phyloP scores from a whole-genome alignment of 1,140 invertebrate species.

The Kradibia gibbosae region DNA sequence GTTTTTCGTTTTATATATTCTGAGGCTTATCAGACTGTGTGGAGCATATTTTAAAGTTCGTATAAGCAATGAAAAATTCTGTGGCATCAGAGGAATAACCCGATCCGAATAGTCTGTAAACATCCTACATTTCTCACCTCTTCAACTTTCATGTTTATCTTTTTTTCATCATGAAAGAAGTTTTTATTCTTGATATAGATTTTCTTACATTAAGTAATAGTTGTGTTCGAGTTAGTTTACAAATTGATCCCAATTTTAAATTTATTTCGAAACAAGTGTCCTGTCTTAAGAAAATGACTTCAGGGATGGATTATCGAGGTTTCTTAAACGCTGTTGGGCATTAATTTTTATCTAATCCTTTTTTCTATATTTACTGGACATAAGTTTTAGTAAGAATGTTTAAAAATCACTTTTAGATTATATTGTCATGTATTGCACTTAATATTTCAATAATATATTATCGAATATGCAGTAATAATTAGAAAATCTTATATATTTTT shows the following conservation, averaged over 20 bases:
- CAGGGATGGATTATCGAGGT: not conserved
- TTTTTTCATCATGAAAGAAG: not conserved
- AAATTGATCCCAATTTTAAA: not conserved
- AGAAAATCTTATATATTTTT: too few relatives aligned
- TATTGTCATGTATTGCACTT: not conserved
- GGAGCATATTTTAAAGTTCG: slow-evolving; percentile 27
- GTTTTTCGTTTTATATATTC: not conserved
- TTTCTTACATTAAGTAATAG: not conserved
- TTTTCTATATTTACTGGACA: not conserved
- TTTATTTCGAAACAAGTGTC: not conserved
- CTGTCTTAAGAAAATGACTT: not conserved
- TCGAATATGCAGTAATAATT: too few relatives aligned
- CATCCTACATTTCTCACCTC: slow-evolving; percentile 11
- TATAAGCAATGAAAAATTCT: not conserved
- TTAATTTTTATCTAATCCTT: not conserved
- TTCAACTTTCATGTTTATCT: not conserved
- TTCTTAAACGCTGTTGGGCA: not conserved
- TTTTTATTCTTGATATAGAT: slow-evolving; percentile 13
- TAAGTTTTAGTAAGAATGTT: not conserved
- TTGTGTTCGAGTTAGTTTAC: too few relatives aligned
- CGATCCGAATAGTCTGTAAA: not conserved
- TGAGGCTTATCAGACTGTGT: slow-evolving; percentile 8
- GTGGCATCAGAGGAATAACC: not conserved
- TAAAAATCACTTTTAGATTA: not conserved
- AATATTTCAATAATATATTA: not conserved